phyloP scores from a whole-genome alignment of 2,888 invertebrate species.

The Aspidapion aeneum region DNA sequence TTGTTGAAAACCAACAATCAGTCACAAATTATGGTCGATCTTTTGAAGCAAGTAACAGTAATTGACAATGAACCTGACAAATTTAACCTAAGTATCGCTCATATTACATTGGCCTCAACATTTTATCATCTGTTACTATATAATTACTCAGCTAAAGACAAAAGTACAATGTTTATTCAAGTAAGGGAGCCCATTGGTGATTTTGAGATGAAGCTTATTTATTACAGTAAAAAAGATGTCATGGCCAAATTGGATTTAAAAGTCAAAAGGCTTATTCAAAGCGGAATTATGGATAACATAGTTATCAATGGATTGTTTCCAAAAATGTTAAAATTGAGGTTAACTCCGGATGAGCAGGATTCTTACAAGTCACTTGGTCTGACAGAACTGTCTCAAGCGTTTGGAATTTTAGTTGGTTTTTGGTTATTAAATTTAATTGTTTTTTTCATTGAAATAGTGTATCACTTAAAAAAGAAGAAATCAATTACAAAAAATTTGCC shows the following conservation, averaged over 20 bases:
- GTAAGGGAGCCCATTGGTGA: neutral
- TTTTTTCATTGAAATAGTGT: neutral
- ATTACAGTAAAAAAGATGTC: neutral
- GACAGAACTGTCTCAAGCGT: neutral
- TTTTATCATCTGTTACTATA: neutral
- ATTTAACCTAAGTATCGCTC: neutral
- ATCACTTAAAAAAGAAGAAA: too few relatives aligned
- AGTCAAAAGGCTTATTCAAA: neutral
- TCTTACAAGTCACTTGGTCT: neutral
- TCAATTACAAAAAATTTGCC: too few relatives aligned
- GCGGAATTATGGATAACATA: neutral
- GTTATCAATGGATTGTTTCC: too few relatives aligned
- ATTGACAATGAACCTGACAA: neutral
- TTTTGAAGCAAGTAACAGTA: neutral
- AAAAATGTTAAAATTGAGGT: too few relatives aligned
- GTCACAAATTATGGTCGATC: neutral
- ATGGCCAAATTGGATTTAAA: neutral
- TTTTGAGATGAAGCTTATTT: neutral
- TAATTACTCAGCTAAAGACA: neutral
- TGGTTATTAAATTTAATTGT: neutral
- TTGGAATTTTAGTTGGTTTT: neutral
- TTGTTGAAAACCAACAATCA: neutral
- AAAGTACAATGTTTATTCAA: neutral
- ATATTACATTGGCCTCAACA: neutral
- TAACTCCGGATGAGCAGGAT: too few relatives aligned